Evolutionary conservation across 1,140 invertebrate genomes (phyloP).

Genomic region (Drosophila funebris): DNA sequence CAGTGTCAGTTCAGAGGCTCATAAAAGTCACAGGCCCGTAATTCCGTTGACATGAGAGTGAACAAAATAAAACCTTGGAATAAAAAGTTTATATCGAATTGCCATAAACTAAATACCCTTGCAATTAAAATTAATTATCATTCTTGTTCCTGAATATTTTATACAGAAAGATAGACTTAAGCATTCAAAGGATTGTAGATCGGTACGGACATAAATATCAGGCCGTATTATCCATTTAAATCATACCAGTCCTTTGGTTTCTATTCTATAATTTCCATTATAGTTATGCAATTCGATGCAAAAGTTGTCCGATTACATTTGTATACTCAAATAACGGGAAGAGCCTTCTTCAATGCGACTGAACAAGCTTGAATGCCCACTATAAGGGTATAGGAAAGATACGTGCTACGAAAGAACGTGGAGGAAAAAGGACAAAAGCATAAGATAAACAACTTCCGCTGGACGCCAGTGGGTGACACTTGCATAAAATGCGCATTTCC

Average conservation of each 20-base stretch:
- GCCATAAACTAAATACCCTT: constrained; percentile 2
- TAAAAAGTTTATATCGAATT: background rate
- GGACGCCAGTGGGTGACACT: constrained; percentile 49
- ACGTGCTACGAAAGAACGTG: background rate
- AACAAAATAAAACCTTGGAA: background rate
- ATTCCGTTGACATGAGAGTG: constrained; percentile 40
- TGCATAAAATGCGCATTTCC: constrained; percentile 64
- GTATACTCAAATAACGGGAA: too few relatives aligned
- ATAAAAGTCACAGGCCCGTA: constrained; percentile 43
- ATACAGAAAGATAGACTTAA: too few relatives aligned
- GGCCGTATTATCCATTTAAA: too few relatives aligned
- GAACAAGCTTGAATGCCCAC: background rate
- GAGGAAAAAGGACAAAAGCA: constrained; percentile 5
- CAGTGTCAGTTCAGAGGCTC: constrained; percentile 29
- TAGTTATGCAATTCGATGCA: too few relatives aligned
- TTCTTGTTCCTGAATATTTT: too few relatives aligned
- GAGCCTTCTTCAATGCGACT: background rate
- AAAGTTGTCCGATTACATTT: too few relatives aligned
- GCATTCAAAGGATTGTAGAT: too few relatives aligned
- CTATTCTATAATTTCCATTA: too few relatives aligned
- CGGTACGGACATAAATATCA: too few relatives aligned
- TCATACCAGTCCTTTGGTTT: too few relatives aligned
- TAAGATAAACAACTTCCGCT: constrained; percentile 60
- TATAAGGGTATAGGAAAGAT: background rate
- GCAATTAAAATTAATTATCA: background rate